phyloP scores from a whole-genome alignment of 2,113 vertebrate species.

The Boleophthalmus pectinirostris region DNA sequence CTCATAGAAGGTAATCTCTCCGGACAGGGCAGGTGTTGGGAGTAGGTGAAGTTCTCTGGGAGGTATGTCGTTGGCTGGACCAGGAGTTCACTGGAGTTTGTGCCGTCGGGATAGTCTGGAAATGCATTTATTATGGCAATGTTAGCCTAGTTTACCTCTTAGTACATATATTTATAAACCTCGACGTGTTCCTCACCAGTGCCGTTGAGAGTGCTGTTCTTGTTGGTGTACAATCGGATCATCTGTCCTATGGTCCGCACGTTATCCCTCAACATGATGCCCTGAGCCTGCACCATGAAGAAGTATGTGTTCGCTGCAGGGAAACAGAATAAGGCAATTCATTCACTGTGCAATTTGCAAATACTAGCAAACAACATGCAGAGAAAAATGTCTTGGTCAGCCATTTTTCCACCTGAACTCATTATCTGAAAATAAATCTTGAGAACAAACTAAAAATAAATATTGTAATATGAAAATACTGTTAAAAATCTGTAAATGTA shows the following conservation, averaged over 20 bases:
- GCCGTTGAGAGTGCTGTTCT: conserved; percentile 91
- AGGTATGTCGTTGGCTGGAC: conserved; percentile 91
- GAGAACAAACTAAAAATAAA: too few species aligned
- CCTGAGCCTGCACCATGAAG: conserved; percentile 98
- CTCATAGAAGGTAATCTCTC: conserved; percentile 97
- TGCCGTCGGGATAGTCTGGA: conserved; percentile 93
- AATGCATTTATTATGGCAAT: conserved; percentile 14
- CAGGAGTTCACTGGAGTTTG: conserved; percentile 89
- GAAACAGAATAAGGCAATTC: neutral
- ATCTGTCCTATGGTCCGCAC: conserved; percentile 94
- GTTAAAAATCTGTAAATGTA: too few species aligned
- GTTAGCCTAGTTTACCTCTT: too few species aligned
- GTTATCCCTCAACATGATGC: conserved; percentile 95
- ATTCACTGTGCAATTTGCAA: neutral
- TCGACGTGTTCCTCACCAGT: conserved; percentile 81
- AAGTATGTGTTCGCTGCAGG: conserved; percentile 91
- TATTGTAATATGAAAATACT: too few species aligned
- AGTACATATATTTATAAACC: neutral
- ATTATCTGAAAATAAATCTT: too few species aligned
- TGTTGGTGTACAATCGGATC: conserved; percentile 94
- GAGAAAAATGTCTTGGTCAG: too few species aligned
- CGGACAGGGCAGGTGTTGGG: conserved; percentile 88
- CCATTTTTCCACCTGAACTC: too few species aligned
- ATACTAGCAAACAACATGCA: too few species aligned
- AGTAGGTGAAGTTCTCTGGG: conserved; percentile 96